phyloP scores from a whole-genome alignment of 1,140 invertebrate species.

The Saccostrea glomerata region DNA sequence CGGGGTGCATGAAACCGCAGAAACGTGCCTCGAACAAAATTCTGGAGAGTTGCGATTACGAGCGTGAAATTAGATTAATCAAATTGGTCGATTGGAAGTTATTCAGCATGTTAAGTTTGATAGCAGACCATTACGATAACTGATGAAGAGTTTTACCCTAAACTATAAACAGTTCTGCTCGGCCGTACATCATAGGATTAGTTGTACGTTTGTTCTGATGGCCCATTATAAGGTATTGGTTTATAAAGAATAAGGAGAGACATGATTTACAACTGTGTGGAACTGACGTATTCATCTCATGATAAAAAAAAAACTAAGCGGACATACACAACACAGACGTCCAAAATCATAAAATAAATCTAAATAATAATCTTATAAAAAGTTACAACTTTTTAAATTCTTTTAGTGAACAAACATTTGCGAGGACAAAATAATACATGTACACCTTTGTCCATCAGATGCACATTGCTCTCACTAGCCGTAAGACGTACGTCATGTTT shows the following conservation, averaged over 20 bases:
- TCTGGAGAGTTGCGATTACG: background rate
- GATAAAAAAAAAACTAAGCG: background rate
- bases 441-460: background rate
- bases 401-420: background rate
- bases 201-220: background rate
- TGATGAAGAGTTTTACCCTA: background rate
- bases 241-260: too few species aligned
- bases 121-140: constrained; percentile 5
- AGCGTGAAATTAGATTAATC: constrained; percentile 36
- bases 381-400: background rate
- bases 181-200: background rate
- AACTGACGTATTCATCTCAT: background rate
- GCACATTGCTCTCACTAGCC: background rate
- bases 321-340: background rate
- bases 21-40: background rate
- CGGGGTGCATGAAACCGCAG: background rate
- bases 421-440: background rate
- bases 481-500: background rate
- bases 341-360: background rate
- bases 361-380: background rate
- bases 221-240: too few species aligned
- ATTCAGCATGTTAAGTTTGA: constrained; percentile 21
- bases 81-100: background rate
- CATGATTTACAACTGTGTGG: too few species aligned
- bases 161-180: background rate